Base-by-base conservation (phyloP, 2,113 vertebrate genomes). In the Struthidea cinerea region DNA sequence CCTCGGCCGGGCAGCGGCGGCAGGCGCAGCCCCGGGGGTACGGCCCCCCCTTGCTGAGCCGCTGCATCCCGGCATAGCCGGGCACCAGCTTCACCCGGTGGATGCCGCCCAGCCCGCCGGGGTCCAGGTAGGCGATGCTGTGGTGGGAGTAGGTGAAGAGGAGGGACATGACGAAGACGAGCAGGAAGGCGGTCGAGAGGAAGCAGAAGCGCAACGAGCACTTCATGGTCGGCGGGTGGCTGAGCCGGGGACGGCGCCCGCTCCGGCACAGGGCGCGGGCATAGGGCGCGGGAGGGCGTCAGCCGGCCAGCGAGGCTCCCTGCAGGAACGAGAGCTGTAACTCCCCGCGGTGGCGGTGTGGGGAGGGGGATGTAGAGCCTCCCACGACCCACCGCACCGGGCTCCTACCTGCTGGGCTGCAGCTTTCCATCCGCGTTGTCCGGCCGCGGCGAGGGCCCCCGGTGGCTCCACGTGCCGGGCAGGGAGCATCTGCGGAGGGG, bases 131-230 rank as follows among this genome's bases (percentile, higher is more conserved):
- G 35, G 98, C 92, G 24, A 98, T 98, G 73, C 99, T 98, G 32
- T 99, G 99, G 84, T 99, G 98, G 13, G 99, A 99, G 94, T 98
- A 98, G 59, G 99, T 99, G 97, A 99, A 99, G 91, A 99, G 99
- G 68, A 99, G 98, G 3, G 99, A 99, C 97, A 99, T 99, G 97
- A 99, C 94, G 65, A 99, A 99, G 93, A 99, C 95, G 52, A 99
- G 98, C 41, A 98, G 98, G 95, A 99, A 98, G 63, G 98, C 98
- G 28, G 98, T 98, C 2, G 99, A 98, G 79, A 99, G 98, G 85
- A 99, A 98, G 98, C 99, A 99, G 85, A 99, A 97, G 79, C 99
- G 98, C 92, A 99, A 96, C 15, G 99, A 99, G 97, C 99, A 99
- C 98, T 99, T 99, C 98, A 98, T 98, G 96, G 97, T 97, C 37